Conservation (phyloP, 2,888 invertebrate species). For the Xanthorhoe designata region DNA sequence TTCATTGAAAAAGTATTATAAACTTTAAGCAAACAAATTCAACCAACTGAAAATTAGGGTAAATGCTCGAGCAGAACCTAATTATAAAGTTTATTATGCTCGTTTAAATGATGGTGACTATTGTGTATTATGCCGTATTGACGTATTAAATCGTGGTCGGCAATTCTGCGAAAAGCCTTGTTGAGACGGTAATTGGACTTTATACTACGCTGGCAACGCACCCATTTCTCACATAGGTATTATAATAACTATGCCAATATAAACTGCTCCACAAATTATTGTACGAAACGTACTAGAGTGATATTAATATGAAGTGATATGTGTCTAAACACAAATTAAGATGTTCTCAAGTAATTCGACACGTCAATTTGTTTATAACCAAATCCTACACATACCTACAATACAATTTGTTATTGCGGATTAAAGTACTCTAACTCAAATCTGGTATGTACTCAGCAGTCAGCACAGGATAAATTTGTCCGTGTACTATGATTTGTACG, state of each 20-base stretch:
- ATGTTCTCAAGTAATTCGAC: not conserved
- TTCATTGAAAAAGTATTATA: not conserved
- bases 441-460: not conserved
- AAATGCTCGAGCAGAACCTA: conserved; percentile 2
- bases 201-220: not conserved
- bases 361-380: not conserved
- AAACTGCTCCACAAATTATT: conserved; percentile 8
- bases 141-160: conserved; percentile 29
- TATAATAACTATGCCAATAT: conserved; percentile 3
- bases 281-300: conserved; percentile 53
- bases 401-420: not conserved
- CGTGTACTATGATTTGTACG: no score
- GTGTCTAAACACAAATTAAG: conserved; percentile 12
- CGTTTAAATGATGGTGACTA: conserved; percentile 10
- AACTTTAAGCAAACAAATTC: not conserved
- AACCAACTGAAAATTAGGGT: not conserved
- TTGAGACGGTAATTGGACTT: conserved; percentile 12
- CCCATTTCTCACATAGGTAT: conserved; percentile 9
- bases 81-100: conserved; percentile 7
- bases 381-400: no score
- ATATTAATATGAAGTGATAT: conserved; percentile 62
- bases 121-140: conserved; percentile 19
- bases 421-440: not conserved
- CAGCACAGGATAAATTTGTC: not conserved
- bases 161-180: conserved; percentile 24